These are phyloP conservation scores for Cephalopterus ornatus DNA, from an alignment of 2,113 vertebrate genomes.

Conservation along the genomic window DNA sequence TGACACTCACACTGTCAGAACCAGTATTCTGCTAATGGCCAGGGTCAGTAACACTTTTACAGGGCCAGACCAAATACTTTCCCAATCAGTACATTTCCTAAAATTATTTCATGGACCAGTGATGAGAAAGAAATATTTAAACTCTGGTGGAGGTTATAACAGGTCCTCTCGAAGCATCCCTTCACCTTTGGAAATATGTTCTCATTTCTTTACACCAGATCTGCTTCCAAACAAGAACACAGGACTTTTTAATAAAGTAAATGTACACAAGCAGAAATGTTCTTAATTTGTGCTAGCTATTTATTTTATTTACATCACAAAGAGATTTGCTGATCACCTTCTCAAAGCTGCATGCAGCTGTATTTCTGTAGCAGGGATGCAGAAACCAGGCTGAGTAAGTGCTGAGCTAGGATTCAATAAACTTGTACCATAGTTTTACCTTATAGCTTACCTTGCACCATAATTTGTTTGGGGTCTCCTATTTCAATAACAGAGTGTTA, in stretches of 20 bases:
- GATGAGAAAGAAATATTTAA: slow-evolving; percentile 25
- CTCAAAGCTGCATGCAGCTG: slow-evolving; percentile 18
- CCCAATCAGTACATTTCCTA: slow-evolving; percentile 23
- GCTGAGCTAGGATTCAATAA: neutral
- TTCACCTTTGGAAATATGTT: slow-evolving; percentile 33
- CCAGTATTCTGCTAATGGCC: slow-evolving; percentile 24
- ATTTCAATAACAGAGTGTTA: neutral
- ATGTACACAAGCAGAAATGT: neutral
- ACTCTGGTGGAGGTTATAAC: neutral
- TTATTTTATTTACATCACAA: slow-evolving; percentile 41
- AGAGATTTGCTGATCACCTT: slow-evolving; percentile 28
- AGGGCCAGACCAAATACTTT: slow-evolving; percentile 38
- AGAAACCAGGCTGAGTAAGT: neutral
- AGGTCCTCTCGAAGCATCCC: neutral
- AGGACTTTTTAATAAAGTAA: slow-evolving; percentile 29
- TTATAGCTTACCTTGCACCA: neutral
- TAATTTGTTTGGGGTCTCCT: neutral
- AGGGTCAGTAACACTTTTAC: neutral
- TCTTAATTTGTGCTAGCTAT: slow-evolving; percentile 12
- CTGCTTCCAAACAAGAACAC: slow-evolving; percentile 19
- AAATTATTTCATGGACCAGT: neutral
- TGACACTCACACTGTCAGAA: neutral
- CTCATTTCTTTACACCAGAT: slow-evolving; percentile 5
- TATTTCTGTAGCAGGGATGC: neutral
- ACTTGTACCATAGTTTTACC: neutral